Evolutionary conservation across 2,797 vertebrate genomes (phyloP).

Genomic region (Sternotherus odoratus): DNA sequence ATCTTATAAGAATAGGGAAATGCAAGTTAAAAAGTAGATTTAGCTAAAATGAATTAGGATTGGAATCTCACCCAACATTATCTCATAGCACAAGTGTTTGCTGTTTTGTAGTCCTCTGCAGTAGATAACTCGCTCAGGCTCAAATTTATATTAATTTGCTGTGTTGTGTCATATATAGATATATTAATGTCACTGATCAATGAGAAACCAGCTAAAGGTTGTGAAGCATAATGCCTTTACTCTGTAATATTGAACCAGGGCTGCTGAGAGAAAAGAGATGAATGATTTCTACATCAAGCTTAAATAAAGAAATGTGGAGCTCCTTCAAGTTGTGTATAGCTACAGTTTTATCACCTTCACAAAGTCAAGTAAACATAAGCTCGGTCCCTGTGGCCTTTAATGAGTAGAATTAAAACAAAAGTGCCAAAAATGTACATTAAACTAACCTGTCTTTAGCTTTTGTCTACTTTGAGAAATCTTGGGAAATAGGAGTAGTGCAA

Average conservation of each 20-base stretch:
- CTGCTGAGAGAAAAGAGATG: constrained; percentile 30
- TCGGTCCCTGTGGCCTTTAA: constrained; percentile 34
- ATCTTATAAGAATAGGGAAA: accelerated
- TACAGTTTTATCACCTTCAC: constrained; percentile 44
- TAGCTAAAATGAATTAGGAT: background rate
- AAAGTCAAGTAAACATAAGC: background rate
- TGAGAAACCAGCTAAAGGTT: constrained; percentile 37
- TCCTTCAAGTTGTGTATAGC: constrained; percentile 1
- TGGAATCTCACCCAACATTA: background rate
- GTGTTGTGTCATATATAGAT: constrained; percentile 17
- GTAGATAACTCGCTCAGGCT: background rate
- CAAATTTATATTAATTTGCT: constrained; percentile 62
- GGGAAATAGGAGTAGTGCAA: background rate
- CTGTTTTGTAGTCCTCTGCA: background rate
- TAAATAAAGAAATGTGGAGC: constrained; percentile 48
- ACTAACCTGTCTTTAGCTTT: background rate
- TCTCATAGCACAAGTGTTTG: background rate
- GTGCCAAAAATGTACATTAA: background rate
- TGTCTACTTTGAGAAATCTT: background rate
- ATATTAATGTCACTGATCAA: constrained; percentile 48
- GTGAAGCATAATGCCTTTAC: constrained; percentile 33
- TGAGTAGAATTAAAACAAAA: constrained; percentile 27
- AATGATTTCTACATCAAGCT: constrained; percentile 33
- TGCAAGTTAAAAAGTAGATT: background rate
- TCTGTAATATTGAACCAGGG: constrained; percentile 15